These are phyloP conservation scores for Cochlearius cochlearius DNA, from an alignment of 2,113 vertebrate species.

Conservation along the genomic window DNA sequence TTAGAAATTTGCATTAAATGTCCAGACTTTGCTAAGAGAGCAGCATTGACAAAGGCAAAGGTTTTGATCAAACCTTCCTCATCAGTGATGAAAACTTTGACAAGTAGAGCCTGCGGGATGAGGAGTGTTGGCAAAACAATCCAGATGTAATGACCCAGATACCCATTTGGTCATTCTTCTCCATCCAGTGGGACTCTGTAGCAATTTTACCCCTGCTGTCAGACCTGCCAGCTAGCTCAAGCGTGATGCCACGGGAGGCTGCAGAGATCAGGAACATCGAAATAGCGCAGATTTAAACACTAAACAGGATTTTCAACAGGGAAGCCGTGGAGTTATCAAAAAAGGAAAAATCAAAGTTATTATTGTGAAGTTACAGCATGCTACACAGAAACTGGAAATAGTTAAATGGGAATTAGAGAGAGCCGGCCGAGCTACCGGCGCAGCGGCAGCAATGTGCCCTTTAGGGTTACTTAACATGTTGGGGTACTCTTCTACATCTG, in stretches of 20 bases:
- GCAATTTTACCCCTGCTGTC: background rate
- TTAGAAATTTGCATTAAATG: background rate
- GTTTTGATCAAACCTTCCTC: background rate
- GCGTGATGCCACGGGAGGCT: background rate
- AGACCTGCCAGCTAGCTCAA: background rate
- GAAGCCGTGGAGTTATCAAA: background rate
- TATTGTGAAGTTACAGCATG: background rate
- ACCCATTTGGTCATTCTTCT: background rate
- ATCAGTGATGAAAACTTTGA: background rate
- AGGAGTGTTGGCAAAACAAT: background rate
- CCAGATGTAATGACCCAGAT: background rate
- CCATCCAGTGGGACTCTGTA: background rate
- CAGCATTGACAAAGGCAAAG: background rate
- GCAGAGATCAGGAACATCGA: background rate
- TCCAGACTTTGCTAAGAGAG: background rate
- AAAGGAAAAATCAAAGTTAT: background rate
- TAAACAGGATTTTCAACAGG: background rate
- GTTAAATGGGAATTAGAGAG: background rate
- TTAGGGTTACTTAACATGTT: constrained; percentile 13
- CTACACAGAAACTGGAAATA: background rate
- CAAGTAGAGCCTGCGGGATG: background rate
- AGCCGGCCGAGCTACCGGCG: background rate
- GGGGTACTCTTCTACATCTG: background rate
- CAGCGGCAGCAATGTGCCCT: background rate
- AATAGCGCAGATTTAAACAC: background rate